Percentiles rank a stretch among this genome's conserved stretches.
phyloP scores from a whole-genome alignment of 2,113 vertebrate species.

The Girardinichthys multiradiatus region DNA sequence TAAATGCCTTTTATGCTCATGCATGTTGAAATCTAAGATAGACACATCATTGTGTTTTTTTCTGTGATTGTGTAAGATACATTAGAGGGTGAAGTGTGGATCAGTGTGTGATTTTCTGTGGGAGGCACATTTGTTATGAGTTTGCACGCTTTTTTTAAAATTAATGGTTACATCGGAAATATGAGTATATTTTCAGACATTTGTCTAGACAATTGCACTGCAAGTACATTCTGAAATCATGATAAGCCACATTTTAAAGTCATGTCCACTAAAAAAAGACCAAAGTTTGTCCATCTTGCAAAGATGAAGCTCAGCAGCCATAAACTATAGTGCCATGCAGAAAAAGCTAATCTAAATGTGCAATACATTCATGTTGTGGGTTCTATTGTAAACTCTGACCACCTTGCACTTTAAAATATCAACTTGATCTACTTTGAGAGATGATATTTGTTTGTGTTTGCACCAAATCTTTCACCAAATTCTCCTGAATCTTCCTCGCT shows the following conservation, averaged over 20 bases:
- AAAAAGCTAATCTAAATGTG: not conserved
- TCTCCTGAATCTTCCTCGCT: constrained; percentile 11
- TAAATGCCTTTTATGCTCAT: not conserved
- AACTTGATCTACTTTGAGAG: not conserved
- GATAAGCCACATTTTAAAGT: not conserved
- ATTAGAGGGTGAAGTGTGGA: constrained; percentile 4
- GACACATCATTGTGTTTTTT: not conserved
- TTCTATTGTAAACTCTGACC: not conserved
- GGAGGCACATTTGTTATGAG: constrained; percentile 20
- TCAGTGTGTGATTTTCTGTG: constrained; percentile 18
- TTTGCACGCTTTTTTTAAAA: constrained; percentile 16
- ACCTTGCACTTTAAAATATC: not conserved
- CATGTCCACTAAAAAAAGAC: not conserved
- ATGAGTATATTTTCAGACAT: constrained; percentile 5
- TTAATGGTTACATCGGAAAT: constrained; percentile 19
- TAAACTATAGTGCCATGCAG: not conserved
- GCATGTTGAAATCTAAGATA: not conserved
- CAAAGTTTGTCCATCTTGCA: not conserved
- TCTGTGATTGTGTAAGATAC: constrained; percentile 3
- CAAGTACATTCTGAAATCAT: constrained; percentile 5
- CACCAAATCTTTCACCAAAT: constrained; percentile 38
- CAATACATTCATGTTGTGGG: not conserved
- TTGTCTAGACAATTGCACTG: constrained; percentile 15
- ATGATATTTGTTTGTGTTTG: not conserved
- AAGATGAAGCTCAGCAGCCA: not conserved